Evolutionary conservation across 1,140 invertebrate species (phyloP), one percentile per base, ranked within the genome.

Genomic region (Drosophila littoralis): DNA sequence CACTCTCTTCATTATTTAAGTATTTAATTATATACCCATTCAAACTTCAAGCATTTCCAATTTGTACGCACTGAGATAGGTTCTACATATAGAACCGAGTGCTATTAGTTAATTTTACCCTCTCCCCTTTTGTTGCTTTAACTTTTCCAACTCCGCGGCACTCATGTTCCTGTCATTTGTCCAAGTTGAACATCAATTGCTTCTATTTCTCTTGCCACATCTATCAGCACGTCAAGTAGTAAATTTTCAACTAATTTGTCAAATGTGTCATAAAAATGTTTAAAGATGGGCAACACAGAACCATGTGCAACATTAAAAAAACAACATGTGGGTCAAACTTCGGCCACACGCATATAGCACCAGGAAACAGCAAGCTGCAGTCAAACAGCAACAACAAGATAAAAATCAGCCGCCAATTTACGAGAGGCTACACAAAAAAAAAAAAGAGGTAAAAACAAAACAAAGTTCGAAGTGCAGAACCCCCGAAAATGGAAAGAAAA

Each of bases 241-340:
- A 64, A 65, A 65, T 71, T 71, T 65, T 75, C 40, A 71, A 75
- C 67, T 71, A 75, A 75, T 75, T 75, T 75, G 73, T 75, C 68
- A 72, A 71, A 71, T 71, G 59, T 59, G 73, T 70, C 73, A 71
- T 75, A 64, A 75, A 75, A 65, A 60, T 46, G 59, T 45, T 60
- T 60, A 17, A 48, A 36, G 48, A 46, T 48, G 38, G 38, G 10
- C 38, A 40, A 36, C 13, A 38, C 45, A 46, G n/a, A 52, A 46
- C 45, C 22, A 48, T 43, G 33, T 32, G 32, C 13, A 50, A 32
- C 58, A 69, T 50, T 9, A 46, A 46, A 46, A 57, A 61, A 63
- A 61, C 12, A 42, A 75, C 73, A 75, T 75, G 46, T 75, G 54
- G 59, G 67, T 75, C 73, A 65, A 75, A 70, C 48, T 35, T 51